Percentiles rank a stretch among this genome's conserved stretches.
phyloP scores from a whole-genome alignment of 2,888 invertebrate genomes.

The Nowickia ferox region DNA sequence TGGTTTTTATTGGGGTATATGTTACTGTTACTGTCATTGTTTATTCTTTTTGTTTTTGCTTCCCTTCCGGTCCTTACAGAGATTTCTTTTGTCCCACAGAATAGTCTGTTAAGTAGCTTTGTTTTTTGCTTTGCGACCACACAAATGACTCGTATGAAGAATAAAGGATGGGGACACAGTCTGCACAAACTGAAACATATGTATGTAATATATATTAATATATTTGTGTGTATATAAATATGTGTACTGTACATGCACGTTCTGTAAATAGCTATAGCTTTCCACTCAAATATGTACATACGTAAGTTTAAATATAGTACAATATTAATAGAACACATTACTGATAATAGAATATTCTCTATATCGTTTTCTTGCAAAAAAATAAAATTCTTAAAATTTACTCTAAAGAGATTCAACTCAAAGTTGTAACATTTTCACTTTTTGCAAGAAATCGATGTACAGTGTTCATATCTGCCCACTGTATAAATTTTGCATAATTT shows the following conservation, averaged over 20 bases:
- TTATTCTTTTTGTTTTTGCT: conserved; percentile 20
- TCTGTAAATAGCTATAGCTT: no score
- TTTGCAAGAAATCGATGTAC: no score
- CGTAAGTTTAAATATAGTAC: neutral
- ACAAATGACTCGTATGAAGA: conserved; percentile 51
- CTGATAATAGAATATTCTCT: neutral
- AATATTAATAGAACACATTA: conserved; percentile 24
- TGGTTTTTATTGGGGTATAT: neutral
- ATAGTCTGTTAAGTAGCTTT: conserved; percentile 65
- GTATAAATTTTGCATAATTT: no score
- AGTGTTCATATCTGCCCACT: no score
- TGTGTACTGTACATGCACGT: no score
- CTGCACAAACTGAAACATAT: conserved; percentile 6
- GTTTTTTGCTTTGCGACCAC: conserved; percentile 55
- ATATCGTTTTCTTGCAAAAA: no score
- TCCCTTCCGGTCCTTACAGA: neutral
- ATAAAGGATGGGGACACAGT: conserved; percentile 48
- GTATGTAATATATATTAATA: neutral
- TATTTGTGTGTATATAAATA: neutral
- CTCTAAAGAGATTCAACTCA: no score
- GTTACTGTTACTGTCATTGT: conserved; percentile 10
- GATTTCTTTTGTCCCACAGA: conserved; percentile 26
- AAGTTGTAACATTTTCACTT: no score
- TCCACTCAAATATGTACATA: neutral
- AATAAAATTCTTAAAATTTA: no score